Evolutionary conservation across 2,888 invertebrate species (phyloP).

Genomic region (Spatulosminthurus flaviceps): DNA sequence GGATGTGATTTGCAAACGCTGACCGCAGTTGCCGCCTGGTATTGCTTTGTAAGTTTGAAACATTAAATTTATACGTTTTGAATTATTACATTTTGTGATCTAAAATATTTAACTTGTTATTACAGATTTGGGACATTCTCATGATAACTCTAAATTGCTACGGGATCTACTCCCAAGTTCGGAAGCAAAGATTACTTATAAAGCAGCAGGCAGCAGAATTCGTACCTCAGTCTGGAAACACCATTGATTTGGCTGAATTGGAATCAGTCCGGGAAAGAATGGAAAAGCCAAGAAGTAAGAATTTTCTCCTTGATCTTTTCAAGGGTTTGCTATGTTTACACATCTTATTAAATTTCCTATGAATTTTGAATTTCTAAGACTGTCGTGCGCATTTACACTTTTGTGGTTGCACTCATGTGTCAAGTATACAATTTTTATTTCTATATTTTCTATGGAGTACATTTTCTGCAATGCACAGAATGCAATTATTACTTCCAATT

Average conservation of each 20-base stretch:
- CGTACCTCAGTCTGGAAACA: conserved; percentile 38
- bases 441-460: too few species aligned
- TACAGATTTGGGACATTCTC: conserved; percentile 35
- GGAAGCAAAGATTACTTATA: conserved; percentile 23
- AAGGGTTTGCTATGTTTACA: not conserved
- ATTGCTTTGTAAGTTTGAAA: conserved; percentile 41
- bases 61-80: too few species aligned
- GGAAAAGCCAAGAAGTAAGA: conserved; percentile 38
- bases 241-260: conserved; percentile 36
- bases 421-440: too few species aligned
- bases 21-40: conserved; percentile 32
- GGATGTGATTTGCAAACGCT: conserved; percentile 39
- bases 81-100: too few species aligned
- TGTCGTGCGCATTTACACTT: too few species aligned
- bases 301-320: not conserved
- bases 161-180: conserved; percentile 29
- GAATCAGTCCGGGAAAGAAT: conserved; percentile 27
- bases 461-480: too few species aligned
- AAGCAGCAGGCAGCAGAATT: conserved; percentile 37
- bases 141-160: conserved; percentile 34
- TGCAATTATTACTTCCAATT: too few species aligned
- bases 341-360: too few species aligned
- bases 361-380: too few species aligned
- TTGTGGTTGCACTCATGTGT: too few species aligned
- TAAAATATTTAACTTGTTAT: not conserved